Base-by-base conservation (phyloP, 2,797 vertebrate species). In the Enteromius fasciolatus region DNA sequence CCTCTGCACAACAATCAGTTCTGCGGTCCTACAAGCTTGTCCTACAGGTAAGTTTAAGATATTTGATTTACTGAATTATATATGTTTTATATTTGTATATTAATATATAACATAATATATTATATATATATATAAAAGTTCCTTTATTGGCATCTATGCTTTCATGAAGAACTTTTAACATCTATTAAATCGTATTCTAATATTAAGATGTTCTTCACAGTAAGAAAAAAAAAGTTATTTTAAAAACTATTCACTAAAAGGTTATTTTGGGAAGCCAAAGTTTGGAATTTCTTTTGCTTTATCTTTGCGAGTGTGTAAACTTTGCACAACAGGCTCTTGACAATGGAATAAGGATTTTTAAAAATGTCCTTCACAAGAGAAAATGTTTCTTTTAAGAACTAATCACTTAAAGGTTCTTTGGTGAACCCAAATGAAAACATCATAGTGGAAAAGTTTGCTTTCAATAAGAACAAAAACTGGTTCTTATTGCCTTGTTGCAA, bases 41-140 rank as follows among this genome's bases (percentile, higher is more conserved):
- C 70, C 5, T n/a, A 76, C 69, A 88, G 84, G 87, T 88, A 67
- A 50, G 78, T 80, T 64, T 20, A 28, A 57, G 7, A 46, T 33
- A 33, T 25, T 1, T 83, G 12, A 31, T 23, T 68, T 66, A 78
- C 9, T 83, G 14, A 46, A 18, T 39, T 4, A 64, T 28, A 20
- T 36, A 73, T 36, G 33, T 36, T 36, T 36, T 36, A 36, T 36
- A 36, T 36, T 36, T 36, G 33, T 36, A 36, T 36, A 36, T 6
- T 36, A 36, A 36, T 36, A 36, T 36, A 36, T 36, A 36, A 36
- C 5, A 36, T 36, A 36, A 1, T 36, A 33, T 33, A 33, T 33
- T 33, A 33, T 33, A 33, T 33, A 33, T 33, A 33, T 36, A 36
- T 36, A 36, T 14, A 59, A 15, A 7, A 15, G 2, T 17, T 17